These are phyloP conservation scores for Prinia subflava DNA, from an alignment of 2,113 vertebrate genomes.

Conservation along the genomic window DNA sequence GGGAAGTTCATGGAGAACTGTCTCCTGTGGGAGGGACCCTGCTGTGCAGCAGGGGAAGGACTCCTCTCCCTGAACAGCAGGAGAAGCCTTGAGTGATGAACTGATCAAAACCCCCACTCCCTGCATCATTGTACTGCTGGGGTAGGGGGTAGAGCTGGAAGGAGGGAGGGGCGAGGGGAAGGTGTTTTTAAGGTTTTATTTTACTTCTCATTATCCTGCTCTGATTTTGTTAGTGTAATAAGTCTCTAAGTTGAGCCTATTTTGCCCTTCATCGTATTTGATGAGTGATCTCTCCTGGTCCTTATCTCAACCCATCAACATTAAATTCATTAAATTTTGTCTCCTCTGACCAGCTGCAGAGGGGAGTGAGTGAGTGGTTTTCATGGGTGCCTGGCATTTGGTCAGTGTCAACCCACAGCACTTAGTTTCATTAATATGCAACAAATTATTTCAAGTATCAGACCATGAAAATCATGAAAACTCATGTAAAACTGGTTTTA, in stretches of 20 bases:
- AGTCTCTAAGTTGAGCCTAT: background rate
- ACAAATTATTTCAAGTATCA: background rate
- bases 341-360: background rate
- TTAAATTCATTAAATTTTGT: background rate
- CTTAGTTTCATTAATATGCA: background rate
- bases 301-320: background rate
- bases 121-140: background rate
- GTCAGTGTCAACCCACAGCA: accelerated
- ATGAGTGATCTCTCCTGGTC: background rate
- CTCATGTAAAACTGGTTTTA: background rate
- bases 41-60: background rate
- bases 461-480: background rate
- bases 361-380: background rate
- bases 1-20: background rate
- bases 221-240: background rate
- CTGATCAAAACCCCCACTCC: background rate
- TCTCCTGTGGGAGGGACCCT: background rate
- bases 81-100: background rate
- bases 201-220: background rate
- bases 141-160: background rate
- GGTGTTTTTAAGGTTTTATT: background rate
- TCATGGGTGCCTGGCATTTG: background rate
- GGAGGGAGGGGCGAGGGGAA: background rate
- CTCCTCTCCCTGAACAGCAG: background rate
- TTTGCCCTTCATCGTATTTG: background rate